phyloP scores from a whole-genome alignment of 2,888 invertebrate species.

The Zaprionus lineosus region DNA sequence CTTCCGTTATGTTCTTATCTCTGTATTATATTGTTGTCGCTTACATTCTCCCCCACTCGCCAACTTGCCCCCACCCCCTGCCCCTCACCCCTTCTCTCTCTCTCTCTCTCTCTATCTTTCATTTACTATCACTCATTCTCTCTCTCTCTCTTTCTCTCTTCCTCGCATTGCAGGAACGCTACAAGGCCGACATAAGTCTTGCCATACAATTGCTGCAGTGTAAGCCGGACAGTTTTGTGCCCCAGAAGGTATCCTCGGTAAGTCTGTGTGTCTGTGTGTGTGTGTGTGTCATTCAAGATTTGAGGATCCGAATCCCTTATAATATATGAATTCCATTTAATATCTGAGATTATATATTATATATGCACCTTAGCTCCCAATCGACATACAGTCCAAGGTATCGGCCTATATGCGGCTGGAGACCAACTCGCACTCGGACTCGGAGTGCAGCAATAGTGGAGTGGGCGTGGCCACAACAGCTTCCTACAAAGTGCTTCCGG shows the following conservation, averaged over 20 bases:
- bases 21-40: slow-evolving; percentile 30
- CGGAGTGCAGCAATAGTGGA: slow-evolving; percentile 82
- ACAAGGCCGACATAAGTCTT: slow-evolving; percentile 95
- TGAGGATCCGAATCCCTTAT: not conserved
- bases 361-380: slow-evolving; percentile 87
- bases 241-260: slow-evolving; percentile 94
- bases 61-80: no score
- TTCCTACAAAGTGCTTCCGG: slow-evolving; percentile 83
- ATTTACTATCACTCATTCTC: no score
- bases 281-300: not conserved
- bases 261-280: slow-evolving; percentile 82
- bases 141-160: not conserved
- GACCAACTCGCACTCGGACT: slow-evolving; percentile 83
- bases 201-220: slow-evolving; percentile 97
- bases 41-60: not conserved
- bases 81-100: no score
- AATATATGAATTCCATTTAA: not conserved
- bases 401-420: slow-evolving; percentile 86
- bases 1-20: slow-evolving; percentile 63
- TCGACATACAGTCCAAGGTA: slow-evolving; percentile 95
- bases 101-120: not conserved
- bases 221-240: slow-evolving; percentile 96
- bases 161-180: slow-evolving; percentile 88
- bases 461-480: slow-evolving; percentile 81
- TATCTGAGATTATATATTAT: slow-evolving; percentile 9